phyloP scores from a whole-genome alignment of 1,140 invertebrate genomes.

The Listronotus oregonensis region DNA sequence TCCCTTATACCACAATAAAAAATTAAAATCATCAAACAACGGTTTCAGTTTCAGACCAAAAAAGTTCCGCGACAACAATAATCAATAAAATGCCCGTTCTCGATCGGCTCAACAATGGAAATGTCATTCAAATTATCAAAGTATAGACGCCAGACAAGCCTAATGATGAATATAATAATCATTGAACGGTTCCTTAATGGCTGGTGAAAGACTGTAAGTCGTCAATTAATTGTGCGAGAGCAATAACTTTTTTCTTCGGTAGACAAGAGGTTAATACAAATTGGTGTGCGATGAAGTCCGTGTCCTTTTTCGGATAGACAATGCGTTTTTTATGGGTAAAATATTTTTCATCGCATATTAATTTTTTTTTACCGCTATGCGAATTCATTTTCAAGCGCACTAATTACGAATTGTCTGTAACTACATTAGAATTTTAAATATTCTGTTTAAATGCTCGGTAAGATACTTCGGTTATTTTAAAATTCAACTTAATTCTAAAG shows the following conservation, averaged over 20 bases:
- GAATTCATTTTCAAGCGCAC: no score
- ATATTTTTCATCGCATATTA: no score
- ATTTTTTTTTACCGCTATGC: no score
- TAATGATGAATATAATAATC: conserved; percentile 37
- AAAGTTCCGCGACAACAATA: conserved; percentile 17
- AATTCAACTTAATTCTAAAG: no score
- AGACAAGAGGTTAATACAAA: conserved; percentile 25
- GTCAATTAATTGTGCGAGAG: conserved; percentile 35
- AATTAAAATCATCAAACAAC: no score
- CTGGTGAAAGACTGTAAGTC: conserved; percentile 30
- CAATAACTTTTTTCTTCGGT: conserved; percentile 34
- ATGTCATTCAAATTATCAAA: conserved; percentile 36
- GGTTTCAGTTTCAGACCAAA: background rate
- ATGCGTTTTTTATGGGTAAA: background rate
- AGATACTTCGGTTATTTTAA: no score
- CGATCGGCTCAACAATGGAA: conserved; percentile 26
- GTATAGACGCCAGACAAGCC: conserved; percentile 30
- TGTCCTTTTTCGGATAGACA: conserved; percentile 18
- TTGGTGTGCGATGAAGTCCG: conserved; percentile 15
- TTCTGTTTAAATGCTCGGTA: no score
- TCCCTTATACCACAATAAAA: no score
- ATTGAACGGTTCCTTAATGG: conserved; percentile 36
- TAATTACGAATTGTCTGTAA: no score
- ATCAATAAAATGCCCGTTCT: conserved; percentile 24
- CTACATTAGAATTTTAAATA: no score